phyloP scores from a whole-genome alignment of 2,888 invertebrate species.

The Vanessa cardui region DNA sequence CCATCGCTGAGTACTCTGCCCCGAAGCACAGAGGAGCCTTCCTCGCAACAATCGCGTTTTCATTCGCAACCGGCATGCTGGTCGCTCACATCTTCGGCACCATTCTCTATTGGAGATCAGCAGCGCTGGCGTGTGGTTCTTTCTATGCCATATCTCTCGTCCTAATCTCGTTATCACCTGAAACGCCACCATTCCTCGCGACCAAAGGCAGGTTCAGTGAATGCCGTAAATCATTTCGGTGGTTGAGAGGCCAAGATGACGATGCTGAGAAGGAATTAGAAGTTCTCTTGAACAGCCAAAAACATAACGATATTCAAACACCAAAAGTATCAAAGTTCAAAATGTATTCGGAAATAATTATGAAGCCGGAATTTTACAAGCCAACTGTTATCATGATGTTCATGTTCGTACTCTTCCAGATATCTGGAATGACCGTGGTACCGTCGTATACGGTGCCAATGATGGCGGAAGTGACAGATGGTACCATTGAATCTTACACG shows the following conservation, averaged over 20 bases:
- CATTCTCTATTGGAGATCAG: slow-evolving; percentile 82
- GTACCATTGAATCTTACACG: slow-evolving; percentile 82
- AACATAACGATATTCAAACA: slow-evolving; percentile 60
- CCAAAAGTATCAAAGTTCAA: slow-evolving; percentile 60
- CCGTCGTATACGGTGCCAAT: slow-evolving; percentile 87
- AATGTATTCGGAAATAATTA: slow-evolving; percentile 54
- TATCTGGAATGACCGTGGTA: slow-evolving; percentile 87
- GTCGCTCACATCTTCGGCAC: slow-evolving; percentile 85
- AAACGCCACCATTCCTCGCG: slow-evolving; percentile 86
- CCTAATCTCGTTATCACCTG: slow-evolving; percentile 81
- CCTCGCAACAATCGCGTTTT: slow-evolving; percentile 84
- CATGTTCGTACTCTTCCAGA: slow-evolving; percentile 86
- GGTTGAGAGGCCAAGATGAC: slow-evolving; percentile 80
- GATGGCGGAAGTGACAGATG: slow-evolving; percentile 82
- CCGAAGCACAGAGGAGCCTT: slow-evolving; percentile 85
- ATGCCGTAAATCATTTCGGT: slow-evolving; percentile 82
- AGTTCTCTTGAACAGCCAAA: slow-evolving; percentile 67
- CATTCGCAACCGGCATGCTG: slow-evolving; percentile 85
- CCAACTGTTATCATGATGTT: slow-evolving; percentile 84
- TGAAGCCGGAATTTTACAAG: slow-evolving; percentile 81
- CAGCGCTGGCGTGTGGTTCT: slow-evolving; percentile 78
- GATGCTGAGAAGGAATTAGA: slow-evolving; percentile 76
- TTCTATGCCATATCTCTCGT: slow-evolving; percentile 77
- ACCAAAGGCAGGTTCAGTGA: slow-evolving; percentile 77
- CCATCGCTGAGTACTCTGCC: slow-evolving; percentile 77